A percentile compares a stretch with the other conserved stretches of the same genome.
These are phyloP conservation scores for Apamea crenata DNA, from an alignment of 2,888 invertebrate species.

Conservation along the genomic window DNA sequence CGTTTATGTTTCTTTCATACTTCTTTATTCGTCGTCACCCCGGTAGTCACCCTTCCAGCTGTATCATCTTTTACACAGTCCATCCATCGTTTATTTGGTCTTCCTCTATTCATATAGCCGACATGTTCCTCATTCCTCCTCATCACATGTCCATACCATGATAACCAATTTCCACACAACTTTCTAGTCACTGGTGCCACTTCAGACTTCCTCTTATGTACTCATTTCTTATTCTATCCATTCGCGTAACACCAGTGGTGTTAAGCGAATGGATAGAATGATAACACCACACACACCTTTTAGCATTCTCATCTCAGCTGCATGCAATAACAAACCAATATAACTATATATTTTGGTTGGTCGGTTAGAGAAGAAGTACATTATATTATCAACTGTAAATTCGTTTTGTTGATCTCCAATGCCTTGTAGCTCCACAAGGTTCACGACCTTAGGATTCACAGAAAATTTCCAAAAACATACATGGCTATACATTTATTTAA, in stretches of 20 bases:
- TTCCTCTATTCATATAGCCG: not conserved
- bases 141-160: not conserved
- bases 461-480: conserved; percentile 1
- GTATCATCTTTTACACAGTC: not conserved
- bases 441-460: not conserved
- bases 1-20: too few relatives aligned
- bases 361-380: too few relatives aligned
- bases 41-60: not conserved
- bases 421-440: not conserved
- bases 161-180: not conserved
- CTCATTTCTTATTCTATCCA: not conserved
- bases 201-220: not conserved
- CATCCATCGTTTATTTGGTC: not conserved
- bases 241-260: too few relatives aligned
- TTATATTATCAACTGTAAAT: not conserved
- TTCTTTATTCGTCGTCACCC: too few relatives aligned
- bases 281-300: not conserved
- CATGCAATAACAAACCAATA: not conserved
- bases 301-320: not conserved
- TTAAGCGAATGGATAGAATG: too few relatives aligned
- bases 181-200: too few relatives aligned
- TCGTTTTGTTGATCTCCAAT: not conserved
- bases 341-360: not conserved
- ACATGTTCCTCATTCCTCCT: not conserved
- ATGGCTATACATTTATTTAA: conserved; percentile 15